Percentiles rank a stretch among this genome's conserved stretches.
Evolutionary conservation across 2,113 vertebrate genomes (phyloP).

Genomic region (Myrmecophaga tridactyla): DNA sequence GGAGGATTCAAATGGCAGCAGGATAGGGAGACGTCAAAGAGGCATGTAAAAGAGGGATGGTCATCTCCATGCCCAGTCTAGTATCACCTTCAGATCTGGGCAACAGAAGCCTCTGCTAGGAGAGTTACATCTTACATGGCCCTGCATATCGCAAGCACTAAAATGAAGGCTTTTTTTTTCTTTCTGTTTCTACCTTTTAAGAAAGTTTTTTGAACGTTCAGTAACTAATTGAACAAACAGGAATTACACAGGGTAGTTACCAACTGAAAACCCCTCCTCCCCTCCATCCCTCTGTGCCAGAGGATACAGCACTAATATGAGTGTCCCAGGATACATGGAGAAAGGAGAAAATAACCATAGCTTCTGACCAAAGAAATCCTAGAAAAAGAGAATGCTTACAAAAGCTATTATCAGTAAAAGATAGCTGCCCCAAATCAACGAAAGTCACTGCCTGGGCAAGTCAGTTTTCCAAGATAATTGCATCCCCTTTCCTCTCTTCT

Average conservation of each 20-base stretch:
- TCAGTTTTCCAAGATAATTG: background rate
- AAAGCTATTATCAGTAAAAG: background rate
- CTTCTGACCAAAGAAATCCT: background rate
- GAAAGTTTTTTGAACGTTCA: conserved; percentile 16
- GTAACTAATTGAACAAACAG: background rate
- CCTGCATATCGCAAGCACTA: background rate
- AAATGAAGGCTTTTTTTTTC: conserved; percentile 1
- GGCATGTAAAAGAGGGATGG: background rate
- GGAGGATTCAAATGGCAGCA: background rate
- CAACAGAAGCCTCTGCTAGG: background rate
- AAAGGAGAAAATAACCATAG: background rate
- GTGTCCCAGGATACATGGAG: background rate
- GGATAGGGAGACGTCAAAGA: background rate
- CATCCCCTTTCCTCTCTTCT: background rate
- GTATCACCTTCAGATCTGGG: background rate
- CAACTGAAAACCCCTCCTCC: background rate
- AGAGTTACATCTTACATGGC: background rate
- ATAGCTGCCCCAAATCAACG: background rate
- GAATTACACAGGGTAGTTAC: background rate
- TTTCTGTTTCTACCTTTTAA: background rate
- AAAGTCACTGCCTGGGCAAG: background rate
- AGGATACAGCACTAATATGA: background rate
- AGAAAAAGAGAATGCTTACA: background rate
- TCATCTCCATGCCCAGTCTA: background rate
- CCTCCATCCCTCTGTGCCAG: background rate